Conservation (phyloP, 2,797 vertebrate species). For the Brachyrhaphis roseni region DNA sequence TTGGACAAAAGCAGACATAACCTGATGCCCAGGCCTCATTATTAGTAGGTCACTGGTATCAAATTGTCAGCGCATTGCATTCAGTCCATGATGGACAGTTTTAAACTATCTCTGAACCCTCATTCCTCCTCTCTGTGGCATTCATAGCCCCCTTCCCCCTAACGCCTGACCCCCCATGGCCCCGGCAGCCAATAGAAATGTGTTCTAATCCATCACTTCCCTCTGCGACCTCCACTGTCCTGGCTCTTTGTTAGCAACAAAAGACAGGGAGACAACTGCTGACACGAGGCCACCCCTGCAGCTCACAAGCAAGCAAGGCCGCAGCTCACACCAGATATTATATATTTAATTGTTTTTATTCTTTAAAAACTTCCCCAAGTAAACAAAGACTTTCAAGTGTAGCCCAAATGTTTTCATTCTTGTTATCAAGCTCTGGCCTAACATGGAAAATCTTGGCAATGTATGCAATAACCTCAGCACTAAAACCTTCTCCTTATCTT, state of each 20-base stretch:
- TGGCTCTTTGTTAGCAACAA: slow-evolving; percentile 66
- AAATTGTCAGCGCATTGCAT: slow-evolving; percentile 39
- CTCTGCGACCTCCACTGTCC: slow-evolving; percentile 69
- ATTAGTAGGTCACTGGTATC: slow-evolving; percentile 48
- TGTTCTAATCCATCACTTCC: slow-evolving; percentile 77
- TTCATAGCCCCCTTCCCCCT: slow-evolving; percentile 28
- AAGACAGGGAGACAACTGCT: slow-evolving; percentile 60
- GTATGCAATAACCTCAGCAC: not conserved
- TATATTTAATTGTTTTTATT: not conserved
- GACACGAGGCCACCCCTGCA: slow-evolving; percentile 35
- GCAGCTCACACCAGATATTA: slow-evolving; percentile 53
- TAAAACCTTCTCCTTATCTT: slow-evolving; percentile 20
- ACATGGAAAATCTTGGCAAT: not conserved
- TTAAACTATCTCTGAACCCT: slow-evolving; percentile 64
- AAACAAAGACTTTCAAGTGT: not conserved
- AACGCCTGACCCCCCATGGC: slow-evolving; percentile 61
- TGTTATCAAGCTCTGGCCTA: not conserved
- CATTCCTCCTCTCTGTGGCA: slow-evolving; percentile 57
- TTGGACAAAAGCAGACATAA: not conserved
- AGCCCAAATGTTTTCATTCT: not conserved
- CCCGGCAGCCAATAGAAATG: slow-evolving; percentile 75
- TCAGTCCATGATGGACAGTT: slow-evolving; percentile 60
- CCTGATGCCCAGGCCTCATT: not conserved
- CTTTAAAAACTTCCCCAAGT: not conserved
- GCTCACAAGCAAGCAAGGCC: slow-evolving; percentile 47